These are phyloP conservation scores for Hassar affinis DNA, from an alignment of 2,113 vertebrate genomes.

Conservation along the genomic window DNA sequence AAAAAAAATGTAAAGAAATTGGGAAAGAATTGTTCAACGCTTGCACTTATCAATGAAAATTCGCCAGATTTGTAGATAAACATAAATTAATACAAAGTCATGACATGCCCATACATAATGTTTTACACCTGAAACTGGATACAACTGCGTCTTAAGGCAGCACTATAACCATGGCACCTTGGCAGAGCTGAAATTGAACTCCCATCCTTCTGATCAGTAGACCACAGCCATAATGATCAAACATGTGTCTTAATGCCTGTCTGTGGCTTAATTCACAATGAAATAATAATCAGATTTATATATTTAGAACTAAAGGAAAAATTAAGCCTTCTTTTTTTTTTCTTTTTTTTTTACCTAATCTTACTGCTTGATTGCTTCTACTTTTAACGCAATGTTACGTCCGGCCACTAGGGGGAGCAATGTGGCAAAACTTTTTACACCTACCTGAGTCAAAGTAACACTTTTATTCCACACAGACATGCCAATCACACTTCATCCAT, in stretches of 20 bases:
- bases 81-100: neutral
- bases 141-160: neutral
- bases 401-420: slow-evolving; percentile 8
- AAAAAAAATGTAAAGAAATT: neutral
- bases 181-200: neutral
- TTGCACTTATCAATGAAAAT: neutral
- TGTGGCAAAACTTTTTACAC: neutral
- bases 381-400: neutral
- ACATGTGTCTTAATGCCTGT: neutral
- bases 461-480: neutral
- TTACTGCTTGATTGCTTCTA: neutral
- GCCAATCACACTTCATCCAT: neutral
- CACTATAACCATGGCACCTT: neutral
- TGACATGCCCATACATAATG: neutral
- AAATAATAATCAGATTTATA: neutral
- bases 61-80: neutral
- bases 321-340: neutral
- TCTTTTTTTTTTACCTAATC: neutral
- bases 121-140: neutral
- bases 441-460: neutral
- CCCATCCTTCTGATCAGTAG: neutral
- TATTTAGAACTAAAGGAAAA: neutral
- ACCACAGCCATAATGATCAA: neutral
- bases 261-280: neutral
- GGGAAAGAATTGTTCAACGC: no score